These are phyloP conservation scores for Amitus sp. DNA, from an alignment of 2,888 invertebrate species.

Conservation along the genomic window DNA sequence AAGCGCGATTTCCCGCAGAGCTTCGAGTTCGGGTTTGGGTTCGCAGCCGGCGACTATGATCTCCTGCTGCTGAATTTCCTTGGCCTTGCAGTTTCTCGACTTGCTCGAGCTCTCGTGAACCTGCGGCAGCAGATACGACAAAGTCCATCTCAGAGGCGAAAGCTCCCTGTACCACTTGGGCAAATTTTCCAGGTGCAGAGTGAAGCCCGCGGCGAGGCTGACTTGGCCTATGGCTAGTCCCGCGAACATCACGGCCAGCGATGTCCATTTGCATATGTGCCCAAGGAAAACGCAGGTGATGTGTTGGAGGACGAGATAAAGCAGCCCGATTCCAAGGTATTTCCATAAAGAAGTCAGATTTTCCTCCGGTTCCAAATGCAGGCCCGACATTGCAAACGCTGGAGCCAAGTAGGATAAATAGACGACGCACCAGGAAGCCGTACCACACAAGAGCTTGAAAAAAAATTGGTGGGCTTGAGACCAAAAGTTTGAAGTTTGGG, in stretches of 20 bases:
- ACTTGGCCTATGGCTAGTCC: conserved; percentile 57
- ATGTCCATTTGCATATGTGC: conserved; percentile 57
- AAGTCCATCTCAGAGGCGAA: conserved; percentile 59
- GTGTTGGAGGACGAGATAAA: conserved; percentile 59
- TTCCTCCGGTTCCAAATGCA: conserved; percentile 69
- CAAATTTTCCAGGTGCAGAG: conserved; percentile 57
- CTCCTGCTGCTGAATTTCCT: conserved; percentile 84
- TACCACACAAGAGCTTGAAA: conserved; percentile 77
- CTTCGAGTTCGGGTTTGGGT: too few relatives aligned
- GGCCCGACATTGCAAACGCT: conserved; percentile 87
- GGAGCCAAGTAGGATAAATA: conserved; percentile 89
- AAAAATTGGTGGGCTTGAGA: too few relatives aligned
- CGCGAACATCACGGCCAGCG: conserved; percentile 52
- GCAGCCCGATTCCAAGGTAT: conserved; percentile 54
- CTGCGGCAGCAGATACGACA: conserved; percentile 54
- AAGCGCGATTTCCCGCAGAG: conserved; percentile 68
- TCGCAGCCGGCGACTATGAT: conserved; percentile 87
- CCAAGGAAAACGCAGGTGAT: conserved; percentile 56
- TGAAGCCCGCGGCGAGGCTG: conserved; percentile 55
- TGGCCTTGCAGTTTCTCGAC: conserved; percentile 58
- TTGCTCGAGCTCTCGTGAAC: conserved; percentile 53
- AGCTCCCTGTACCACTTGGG: conserved; percentile 58
- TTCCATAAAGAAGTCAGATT: conserved; percentile 58
- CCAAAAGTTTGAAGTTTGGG: too few relatives aligned
- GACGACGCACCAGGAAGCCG: conserved; percentile 81